A percentile compares a stretch with the other conserved stretches of the same genome.
These are phyloP conservation scores for Lepidocyrtoides sp. DNA, from an alignment of 2,888 invertebrate genomes.

Conservation along the genomic window DNA sequence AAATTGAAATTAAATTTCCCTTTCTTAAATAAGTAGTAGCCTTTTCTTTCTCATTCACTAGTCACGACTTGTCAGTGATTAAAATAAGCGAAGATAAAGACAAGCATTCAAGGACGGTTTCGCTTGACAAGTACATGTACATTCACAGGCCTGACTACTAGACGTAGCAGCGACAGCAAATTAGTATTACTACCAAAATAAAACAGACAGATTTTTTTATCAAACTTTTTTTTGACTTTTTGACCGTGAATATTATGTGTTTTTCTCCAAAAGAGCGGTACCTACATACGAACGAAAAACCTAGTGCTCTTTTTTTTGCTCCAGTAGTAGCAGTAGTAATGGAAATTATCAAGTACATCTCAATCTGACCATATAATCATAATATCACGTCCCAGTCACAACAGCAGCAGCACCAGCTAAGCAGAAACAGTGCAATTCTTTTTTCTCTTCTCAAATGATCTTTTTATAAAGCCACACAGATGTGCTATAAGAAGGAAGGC, in stretches of 20 bases:
- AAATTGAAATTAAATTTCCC: constrained; percentile 8
- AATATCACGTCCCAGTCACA: constrained; percentile 38
- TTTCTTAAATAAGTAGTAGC: not conserved
- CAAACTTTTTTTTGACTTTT: constrained; percentile 44
- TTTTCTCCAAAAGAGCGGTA: not conserved
- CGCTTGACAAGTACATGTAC: not conserved
- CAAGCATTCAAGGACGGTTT: constrained; percentile 35
- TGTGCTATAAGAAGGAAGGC: not conserved
- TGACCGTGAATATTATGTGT: constrained; percentile 49
- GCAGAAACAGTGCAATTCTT: not conserved
- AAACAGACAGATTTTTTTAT: not conserved
- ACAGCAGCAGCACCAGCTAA: not conserved
- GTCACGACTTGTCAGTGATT: constrained; percentile 36
- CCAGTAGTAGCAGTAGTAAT: constrained; percentile 38
- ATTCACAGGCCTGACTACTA: not conserved
- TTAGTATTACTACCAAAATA: not conserved
- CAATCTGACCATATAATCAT: constrained; percentile 35
- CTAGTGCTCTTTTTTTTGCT: constrained; percentile 21
- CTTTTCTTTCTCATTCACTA: constrained; percentile 1
- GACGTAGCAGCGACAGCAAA: not conserved
- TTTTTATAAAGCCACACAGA: not conserved
- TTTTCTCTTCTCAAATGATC: not conserved
- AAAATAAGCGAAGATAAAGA: constrained; percentile 25
- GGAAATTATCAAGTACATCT: not conserved
- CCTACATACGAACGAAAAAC: not conserved